Conservation (phyloP, 2,113 vertebrate species). For the Muntiacus muntjak region DNA sequence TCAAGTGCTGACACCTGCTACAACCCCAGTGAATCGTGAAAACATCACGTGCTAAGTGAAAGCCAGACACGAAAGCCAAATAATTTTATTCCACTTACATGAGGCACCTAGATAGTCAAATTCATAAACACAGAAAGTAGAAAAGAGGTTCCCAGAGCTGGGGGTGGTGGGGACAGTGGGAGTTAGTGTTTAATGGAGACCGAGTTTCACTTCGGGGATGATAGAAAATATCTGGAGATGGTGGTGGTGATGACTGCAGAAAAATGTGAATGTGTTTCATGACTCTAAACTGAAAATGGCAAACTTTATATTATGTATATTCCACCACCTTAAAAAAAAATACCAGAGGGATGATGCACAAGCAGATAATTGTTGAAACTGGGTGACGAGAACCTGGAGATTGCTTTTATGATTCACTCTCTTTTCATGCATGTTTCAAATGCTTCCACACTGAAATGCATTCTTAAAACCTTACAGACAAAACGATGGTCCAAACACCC, state of each 20-base stretch:
- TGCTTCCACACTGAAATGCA: neutral
- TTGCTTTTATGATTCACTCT: too few species aligned
- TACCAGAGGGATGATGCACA: neutral
- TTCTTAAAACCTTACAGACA: neutral
- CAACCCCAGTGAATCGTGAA: accelerated
- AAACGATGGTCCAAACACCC: neutral
- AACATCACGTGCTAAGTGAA: neutral
- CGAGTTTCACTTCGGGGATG: neutral
- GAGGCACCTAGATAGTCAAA: neutral
- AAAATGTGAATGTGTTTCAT: accelerated
- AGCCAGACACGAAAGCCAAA: neutral
- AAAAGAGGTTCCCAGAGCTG: neutral
- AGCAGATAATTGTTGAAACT: neutral
- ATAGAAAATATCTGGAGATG: neutral
- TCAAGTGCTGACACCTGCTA: neutral
- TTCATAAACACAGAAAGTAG: neutral
- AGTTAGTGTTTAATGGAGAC: neutral
- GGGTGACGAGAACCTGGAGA: neutral
- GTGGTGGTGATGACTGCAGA: neutral
- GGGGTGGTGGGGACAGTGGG: accelerated
- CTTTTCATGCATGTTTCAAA: accelerated
- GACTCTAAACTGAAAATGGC: neutral
- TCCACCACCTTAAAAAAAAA: neutral
- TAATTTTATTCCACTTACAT: neutral
- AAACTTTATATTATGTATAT: neutral